Conservation (phyloP, 2,888 invertebrate genomes). For the Megastigmus dorsalis region DNA sequence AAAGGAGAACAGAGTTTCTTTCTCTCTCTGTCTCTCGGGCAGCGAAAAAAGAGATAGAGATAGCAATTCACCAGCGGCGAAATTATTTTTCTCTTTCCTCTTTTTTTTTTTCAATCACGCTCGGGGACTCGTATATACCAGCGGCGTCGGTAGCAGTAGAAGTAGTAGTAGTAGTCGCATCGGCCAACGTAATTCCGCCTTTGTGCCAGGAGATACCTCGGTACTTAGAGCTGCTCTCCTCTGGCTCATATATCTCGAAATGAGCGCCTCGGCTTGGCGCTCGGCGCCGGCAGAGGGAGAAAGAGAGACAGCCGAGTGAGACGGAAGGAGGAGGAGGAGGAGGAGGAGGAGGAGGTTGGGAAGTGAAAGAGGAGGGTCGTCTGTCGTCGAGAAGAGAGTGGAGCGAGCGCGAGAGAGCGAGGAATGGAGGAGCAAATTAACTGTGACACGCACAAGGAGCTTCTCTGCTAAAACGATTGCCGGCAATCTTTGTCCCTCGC, state of each 20-base stretch:
- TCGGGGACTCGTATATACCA: constrained; percentile 55
- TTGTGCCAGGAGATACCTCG: constrained; percentile 62
- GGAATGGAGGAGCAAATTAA: constrained; percentile 67
- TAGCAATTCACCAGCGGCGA: constrained; percentile 54
- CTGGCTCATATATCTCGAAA: constrained; percentile 67
- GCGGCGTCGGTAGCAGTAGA: too few relatives aligned
- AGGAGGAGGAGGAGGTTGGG: neutral
- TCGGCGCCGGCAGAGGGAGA: too few relatives aligned
- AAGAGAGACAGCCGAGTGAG: constrained; percentile 41
- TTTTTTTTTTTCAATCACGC: constrained; percentile 66
- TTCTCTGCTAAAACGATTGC: constrained; percentile 65
- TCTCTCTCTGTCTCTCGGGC: constrained; percentile 2
- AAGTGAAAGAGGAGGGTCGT: neutral
- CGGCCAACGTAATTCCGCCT: constrained; percentile 66
- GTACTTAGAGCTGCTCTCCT: constrained; percentile 59
- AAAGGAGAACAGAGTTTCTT: constrained; percentile 17
- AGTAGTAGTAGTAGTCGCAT: too few relatives aligned
- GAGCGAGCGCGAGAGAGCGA: too few relatives aligned
- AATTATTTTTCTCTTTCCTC: constrained; percentile 61
- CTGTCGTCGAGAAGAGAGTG: constrained; percentile 25
- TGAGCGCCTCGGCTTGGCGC: constrained; percentile 53
- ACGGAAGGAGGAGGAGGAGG: neutral
- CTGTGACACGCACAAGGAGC: constrained; percentile 63
- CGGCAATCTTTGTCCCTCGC: constrained; percentile 65
- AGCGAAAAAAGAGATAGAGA: constrained; percentile 47